Evolutionary conservation across 2,113 vertebrate species (phyloP).

Genomic region (Hyaena hyaena): DNA sequence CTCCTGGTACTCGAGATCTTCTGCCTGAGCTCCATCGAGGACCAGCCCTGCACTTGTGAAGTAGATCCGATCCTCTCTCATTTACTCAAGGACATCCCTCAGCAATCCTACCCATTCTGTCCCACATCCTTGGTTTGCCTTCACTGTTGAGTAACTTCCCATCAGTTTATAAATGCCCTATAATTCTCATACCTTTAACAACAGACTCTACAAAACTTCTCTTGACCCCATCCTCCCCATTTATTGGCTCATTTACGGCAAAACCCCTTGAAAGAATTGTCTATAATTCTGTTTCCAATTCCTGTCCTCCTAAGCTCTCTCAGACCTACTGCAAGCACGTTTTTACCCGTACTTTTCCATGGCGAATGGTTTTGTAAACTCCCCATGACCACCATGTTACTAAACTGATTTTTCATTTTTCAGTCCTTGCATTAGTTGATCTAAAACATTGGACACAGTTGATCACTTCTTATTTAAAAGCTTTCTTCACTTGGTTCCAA

Average conservation of each 20-base stretch:
- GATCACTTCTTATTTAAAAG: not conserved
- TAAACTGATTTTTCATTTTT: not conserved
- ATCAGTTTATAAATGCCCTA: not conserved
- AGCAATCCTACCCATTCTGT: not conserved
- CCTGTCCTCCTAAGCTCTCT: not conserved
- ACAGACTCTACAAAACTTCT: not conserved
- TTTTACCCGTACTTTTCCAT: not conserved
- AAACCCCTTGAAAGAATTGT: not conserved
- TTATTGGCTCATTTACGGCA: not conserved
- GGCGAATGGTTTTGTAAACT: not conserved
- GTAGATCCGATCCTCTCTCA: not conserved
- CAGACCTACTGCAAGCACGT: not conserved
- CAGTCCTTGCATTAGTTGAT: not conserved
- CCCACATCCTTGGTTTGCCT: not conserved
- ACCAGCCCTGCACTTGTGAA: not conserved
- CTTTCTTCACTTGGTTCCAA: conserved; percentile 25
- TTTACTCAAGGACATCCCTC: not conserved
- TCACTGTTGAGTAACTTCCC: not conserved
- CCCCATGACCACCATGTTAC: not conserved
- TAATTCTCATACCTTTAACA: not conserved
- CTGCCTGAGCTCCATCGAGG: not conserved
- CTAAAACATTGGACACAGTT: not conserved
- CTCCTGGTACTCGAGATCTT: not conserved
- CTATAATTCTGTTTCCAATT: not conserved
- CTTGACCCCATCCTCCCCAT: not conserved